Percentiles rank a stretch among this genome's conserved stretches.
These are phyloP conservation scores for Cydia amplana DNA, from an alignment of 1,140 invertebrate species.

Conservation along the genomic window DNA sequence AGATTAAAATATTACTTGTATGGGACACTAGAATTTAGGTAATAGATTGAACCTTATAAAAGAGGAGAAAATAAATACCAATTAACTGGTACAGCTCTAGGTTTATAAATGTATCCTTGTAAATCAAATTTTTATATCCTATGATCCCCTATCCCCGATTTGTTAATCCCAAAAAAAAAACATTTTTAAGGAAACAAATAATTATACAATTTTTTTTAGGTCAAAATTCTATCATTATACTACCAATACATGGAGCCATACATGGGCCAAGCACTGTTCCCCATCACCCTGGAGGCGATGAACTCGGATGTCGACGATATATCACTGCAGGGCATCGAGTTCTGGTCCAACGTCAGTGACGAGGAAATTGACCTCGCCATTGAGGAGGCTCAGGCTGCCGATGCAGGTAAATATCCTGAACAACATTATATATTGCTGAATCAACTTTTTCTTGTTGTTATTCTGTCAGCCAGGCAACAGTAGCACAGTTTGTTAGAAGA, in stretches of 20 bases:
- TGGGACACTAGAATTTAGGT: no score
- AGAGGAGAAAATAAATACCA: no score
- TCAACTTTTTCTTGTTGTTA: no score
- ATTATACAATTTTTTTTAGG: constrained; percentile 50
- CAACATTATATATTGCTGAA: background rate
- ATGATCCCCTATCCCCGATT: no score
- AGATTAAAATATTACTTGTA: no score
- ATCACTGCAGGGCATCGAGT: constrained; percentile 99
- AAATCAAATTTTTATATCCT: no score
- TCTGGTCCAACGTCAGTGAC: constrained; percentile 99
- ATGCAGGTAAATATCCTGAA: constrained; percentile 80
- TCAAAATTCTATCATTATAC: constrained; percentile 98
- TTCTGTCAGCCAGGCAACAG: no score
- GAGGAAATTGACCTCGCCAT: constrained; percentile 98
- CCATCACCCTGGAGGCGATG: constrained; percentile 99
- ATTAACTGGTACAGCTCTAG: no score
- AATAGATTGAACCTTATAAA: no score
- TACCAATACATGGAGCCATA: constrained; percentile 99
- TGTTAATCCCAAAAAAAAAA: no score
- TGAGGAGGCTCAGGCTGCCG: constrained; percentile 95
- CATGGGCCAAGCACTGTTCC: constrained; percentile 98
- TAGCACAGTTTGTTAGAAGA: no score
- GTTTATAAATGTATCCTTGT: no score
- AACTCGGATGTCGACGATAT: constrained; percentile 98
- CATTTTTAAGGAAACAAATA: background rate